These are phyloP conservation scores for Vulpes ferrilata DNA, from an alignment of 2,113 vertebrate species.

Conservation along the genomic window DNA sequence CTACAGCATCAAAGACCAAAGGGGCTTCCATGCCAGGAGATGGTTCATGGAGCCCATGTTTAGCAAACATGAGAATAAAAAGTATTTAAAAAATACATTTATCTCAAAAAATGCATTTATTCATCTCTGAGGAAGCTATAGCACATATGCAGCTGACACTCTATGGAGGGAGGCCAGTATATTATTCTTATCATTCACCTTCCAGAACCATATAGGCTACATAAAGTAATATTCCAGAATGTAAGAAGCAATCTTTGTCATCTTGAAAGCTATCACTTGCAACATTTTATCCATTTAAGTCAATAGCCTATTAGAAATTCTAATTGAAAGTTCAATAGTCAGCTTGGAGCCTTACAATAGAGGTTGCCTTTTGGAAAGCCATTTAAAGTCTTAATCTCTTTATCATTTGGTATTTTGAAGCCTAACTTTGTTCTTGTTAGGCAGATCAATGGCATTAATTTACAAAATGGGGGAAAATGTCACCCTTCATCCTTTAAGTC, in stretches of 20 bases:
- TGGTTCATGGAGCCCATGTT: background rate
- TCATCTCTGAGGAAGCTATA: conserved; percentile 49
- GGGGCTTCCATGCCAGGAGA: background rate
- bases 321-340: conserved; percentile 98
- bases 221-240: conserved; percentile 89
- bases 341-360: conserved; percentile 92
- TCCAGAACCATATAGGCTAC: conserved; percentile 82
- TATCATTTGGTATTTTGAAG: conserved; percentile 98
- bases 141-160: conserved; percentile 61
- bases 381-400: conserved; percentile 99
- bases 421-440: conserved; percentile 98
- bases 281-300: conserved; percentile 97
- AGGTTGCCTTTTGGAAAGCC: conserved; percentile 96
- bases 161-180: conserved; percentile 57
- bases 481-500: conserved; percentile 98
- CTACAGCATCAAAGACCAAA: background rate
- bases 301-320: conserved; percentile 98
- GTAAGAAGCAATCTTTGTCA: conserved; percentile 91
- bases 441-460: conserved; percentile 98
- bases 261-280: conserved; percentile 92
- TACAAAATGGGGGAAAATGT: conserved; percentile 98
- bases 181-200: conserved; percentile 81
- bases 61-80: background rate
- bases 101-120: conserved; percentile 39
- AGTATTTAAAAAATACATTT: background rate